Percentiles rank a stretch among this genome's conserved stretches.
phyloP scores from a whole-genome alignment of 2,888 invertebrate species.

The Atethmia centrago region DNA sequence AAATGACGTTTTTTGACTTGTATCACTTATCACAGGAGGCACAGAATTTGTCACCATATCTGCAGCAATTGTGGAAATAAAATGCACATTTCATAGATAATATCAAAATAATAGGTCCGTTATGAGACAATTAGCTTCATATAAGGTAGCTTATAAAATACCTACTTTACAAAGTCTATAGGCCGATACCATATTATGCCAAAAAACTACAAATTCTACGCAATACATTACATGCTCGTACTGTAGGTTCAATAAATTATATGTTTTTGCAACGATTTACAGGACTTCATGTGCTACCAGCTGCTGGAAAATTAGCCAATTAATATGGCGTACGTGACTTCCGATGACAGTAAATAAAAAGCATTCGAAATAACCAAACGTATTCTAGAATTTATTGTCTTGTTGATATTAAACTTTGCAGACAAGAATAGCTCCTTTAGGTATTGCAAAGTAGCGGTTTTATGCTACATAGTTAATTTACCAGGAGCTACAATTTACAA shows the following conservation, averaged over 20 bases:
- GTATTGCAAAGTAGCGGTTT: not conserved
- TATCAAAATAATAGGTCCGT: constrained; percentile 2
- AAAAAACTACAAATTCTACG: constrained; percentile 42
- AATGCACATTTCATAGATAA: constrained; percentile 14
- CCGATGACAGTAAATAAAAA: constrained; percentile 47
- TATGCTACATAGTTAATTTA: constrained; percentile 1
- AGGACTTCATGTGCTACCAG: constrained; percentile 33
- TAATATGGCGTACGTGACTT: constrained; percentile 58
- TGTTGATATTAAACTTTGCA: constrained; percentile 48
- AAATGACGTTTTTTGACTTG: too few relatives aligned
- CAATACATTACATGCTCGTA: constrained; percentile 24
- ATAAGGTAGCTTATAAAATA: constrained; percentile 9
- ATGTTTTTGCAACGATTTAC: constrained; percentile 57
- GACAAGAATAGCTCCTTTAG: constrained; percentile 7
- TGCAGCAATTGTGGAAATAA: not conserved
- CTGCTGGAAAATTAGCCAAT: constrained; percentile 52
- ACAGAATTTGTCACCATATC: not conserved
- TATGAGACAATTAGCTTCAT: constrained; percentile 14
- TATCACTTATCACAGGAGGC: too few relatives aligned
- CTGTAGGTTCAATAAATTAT: constrained; percentile 44
- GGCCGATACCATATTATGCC: constrained; percentile 14
- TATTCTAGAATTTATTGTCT: constrained; percentile 46
- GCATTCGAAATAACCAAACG: constrained; percentile 54
- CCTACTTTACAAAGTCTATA: constrained; percentile 21
- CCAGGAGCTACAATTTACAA: not conserved